A percentile compares a stretch with the other conserved stretches of the same genome.
These are phyloP conservation scores for Hystrix brachyura DNA, from an alignment of 2,113 vertebrate species.

Conservation along the genomic window DNA sequence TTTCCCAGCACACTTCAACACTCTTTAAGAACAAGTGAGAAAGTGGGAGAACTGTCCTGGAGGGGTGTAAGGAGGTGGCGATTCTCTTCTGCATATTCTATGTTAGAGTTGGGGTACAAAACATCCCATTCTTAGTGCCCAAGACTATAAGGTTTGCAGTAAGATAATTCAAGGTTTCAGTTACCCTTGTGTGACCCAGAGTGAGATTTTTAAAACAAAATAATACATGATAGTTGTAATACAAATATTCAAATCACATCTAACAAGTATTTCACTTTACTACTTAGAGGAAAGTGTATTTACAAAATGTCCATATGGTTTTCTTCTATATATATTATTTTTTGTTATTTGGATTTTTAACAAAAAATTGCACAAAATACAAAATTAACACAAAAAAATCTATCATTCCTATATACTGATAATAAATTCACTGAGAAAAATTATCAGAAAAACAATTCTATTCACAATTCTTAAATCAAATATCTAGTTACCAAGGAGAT, in stretches of 20 bases:
- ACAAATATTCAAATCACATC: slow-evolving; percentile 10
- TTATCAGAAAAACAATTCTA: background rate
- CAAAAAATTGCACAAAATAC: background rate
- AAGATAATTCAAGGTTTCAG: background rate
- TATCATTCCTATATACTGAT: background rate
- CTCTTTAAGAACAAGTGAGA: background rate
- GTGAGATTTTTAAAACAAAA: background rate
- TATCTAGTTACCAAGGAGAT: background rate
- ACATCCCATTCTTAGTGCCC: background rate
- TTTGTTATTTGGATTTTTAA: background rate
- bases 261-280: background rate
- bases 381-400: background rate
- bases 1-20: background rate
- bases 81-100: background rate
- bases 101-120: background rate
- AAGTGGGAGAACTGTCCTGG: background rate
- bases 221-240: background rate
- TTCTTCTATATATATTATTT: background rate
- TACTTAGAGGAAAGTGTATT: background rate
- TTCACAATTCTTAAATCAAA: background rate
- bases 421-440: background rate
- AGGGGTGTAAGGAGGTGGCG: background rate
- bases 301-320: background rate
- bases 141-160: background rate
- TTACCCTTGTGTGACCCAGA: background rate